A percentile compares a stretch with the other conserved stretches of the same genome.
Conservation (phyloP, 1,140 invertebrate genomes). For the Bombyx mandarina region DNA sequence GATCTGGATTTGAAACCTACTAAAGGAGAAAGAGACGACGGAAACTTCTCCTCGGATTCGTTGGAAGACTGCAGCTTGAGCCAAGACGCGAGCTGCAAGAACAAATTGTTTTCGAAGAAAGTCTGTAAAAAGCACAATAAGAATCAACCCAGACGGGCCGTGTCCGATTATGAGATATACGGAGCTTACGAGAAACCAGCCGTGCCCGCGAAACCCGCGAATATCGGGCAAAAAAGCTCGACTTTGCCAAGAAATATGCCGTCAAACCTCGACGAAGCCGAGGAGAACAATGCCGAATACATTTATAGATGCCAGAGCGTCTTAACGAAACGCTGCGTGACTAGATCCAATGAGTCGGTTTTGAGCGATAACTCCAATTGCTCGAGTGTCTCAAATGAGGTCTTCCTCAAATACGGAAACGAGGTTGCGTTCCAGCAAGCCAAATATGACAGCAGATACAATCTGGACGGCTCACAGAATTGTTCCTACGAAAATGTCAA, state of each 20-base stretch:
- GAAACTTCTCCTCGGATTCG: constrained; percentile 83
- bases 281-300: constrained; percentile 45
- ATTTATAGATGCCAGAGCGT: constrained; percentile 67
- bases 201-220: constrained; percentile 43
- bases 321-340: constrained; percentile 63
- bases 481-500: constrained; percentile 66
- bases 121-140: constrained; percentile 71
- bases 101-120: constrained; percentile 66
- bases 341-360: constrained; percentile 65
- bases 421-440: constrained; percentile 65
- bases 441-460: constrained; percentile 57
- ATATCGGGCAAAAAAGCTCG: constrained; percentile 59
- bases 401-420: constrained; percentile 67
- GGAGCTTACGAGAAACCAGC: constrained; percentile 54
- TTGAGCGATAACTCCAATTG: constrained; percentile 68
- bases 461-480: constrained; percentile 63
- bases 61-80: constrained; percentile 78
- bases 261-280: constrained; percentile 59
- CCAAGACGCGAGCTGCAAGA: constrained; percentile 70
- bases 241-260: constrained; percentile 69
- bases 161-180: constrained; percentile 85
- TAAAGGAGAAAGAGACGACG: constrained; percentile 72
- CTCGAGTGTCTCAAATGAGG: constrained; percentile 68
- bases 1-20: constrained; percentile 61
- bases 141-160: constrained; percentile 73